Conservation (phyloP, 2,797 vertebrate species). For the Pterois miles region DNA sequence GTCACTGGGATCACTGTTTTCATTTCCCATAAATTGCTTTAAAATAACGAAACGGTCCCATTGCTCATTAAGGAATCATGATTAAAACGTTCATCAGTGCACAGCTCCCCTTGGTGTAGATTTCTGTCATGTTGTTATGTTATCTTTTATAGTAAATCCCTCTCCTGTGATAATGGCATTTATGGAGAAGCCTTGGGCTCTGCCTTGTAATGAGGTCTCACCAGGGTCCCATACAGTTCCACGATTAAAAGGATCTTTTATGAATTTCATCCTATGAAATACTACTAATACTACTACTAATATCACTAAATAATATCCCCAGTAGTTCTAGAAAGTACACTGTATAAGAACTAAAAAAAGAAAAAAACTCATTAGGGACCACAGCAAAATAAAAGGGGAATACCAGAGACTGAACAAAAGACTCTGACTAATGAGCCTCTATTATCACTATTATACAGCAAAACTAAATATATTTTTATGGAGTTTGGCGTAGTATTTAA, state of each 20-base stretch:
- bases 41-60: constrained; percentile 28
- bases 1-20: constrained; percentile 31
- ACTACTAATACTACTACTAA: neutral
- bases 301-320: no score
- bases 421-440: neutral
- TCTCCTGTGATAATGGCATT: constrained; percentile 34
- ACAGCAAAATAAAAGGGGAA: neutral
- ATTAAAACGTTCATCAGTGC: constrained; percentile 27
- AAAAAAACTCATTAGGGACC: neutral
- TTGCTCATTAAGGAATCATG: constrained; percentile 28
- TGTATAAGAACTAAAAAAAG: neutral
- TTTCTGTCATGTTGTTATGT: constrained; percentile 7
- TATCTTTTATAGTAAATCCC: constrained; percentile 42
- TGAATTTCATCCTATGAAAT: neutral
- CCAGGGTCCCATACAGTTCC: neutral
- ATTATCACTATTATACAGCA: neutral
- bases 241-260: constrained; percentile 10
- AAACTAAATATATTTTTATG: neutral
- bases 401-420: neutral
- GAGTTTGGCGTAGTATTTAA: neutral
- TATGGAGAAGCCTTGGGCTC: constrained; percentile 31
- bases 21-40: constrained; percentile 31
- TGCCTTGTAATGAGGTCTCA: constrained; percentile 22
- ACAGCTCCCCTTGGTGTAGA: constrained; percentile 11
- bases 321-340: neutral